phyloP scores from a whole-genome alignment of 1,140 invertebrate genomes.

The Mylabris phalerata region DNA sequence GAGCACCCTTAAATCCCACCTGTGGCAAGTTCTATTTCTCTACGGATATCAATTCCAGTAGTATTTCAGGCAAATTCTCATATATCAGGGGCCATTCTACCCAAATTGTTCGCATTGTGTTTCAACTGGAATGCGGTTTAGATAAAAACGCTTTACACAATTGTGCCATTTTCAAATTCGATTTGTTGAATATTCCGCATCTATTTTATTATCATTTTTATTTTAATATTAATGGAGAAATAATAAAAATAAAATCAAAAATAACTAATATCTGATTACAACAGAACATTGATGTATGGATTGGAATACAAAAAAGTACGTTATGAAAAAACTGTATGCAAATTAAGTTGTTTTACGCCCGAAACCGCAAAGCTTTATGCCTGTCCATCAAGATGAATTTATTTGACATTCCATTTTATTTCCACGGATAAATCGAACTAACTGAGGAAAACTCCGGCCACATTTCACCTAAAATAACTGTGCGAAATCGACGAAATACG shows the following conservation, averaged over 20 bases:
- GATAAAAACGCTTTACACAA: slow-evolving; percentile 14
- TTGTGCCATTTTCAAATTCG: slow-evolving; percentile 14
- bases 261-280: no score
- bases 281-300: no score
- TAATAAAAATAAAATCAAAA: no score
- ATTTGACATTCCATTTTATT: slow-evolving; percentile 4
- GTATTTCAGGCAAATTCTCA: slow-evolving; percentile 17
- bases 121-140: slow-evolving; percentile 12
- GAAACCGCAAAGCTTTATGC: slow-evolving; percentile 2
- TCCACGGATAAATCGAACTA: background rate
- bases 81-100: slow-evolving; percentile 17
- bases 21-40: slow-evolving; percentile 17
- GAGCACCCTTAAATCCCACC: slow-evolving; percentile 18
- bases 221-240: no score
- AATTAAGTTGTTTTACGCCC: slow-evolving; percentile 10
- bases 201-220: no score
- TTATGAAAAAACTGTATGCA: slow-evolving; percentile 8
- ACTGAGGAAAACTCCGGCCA: no score
- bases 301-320: background rate
- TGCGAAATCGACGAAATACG: no score
- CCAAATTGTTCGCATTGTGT: slow-evolving; percentile 17
- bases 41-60: slow-evolving; percentile 16
- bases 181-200: background rate
- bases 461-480: no score
- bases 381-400: slow-evolving; percentile 8